A percentile compares a stretch with the other conserved stretches of the same genome.
phyloP scores from a whole-genome alignment of 2,113 vertebrate species.

The Aix galericulata region DNA sequence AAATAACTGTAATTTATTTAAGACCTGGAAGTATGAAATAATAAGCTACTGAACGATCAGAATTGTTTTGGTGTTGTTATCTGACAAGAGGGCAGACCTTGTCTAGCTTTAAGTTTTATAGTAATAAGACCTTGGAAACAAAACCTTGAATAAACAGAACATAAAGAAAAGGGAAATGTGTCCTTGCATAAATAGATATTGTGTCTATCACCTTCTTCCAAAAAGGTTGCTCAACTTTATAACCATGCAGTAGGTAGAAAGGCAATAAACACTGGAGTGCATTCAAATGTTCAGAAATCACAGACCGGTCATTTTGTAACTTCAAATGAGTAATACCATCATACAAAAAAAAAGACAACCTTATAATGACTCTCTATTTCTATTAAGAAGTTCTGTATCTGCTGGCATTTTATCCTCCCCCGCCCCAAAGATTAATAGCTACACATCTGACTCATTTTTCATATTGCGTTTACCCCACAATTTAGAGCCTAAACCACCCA shows the following conservation, averaged over 20 bases:
- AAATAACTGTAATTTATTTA: constrained; percentile 81
- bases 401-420: constrained; percentile 64
- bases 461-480: constrained; percentile 62
- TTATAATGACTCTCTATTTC: constrained; percentile 48
- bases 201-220: constrained; percentile 83
- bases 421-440: constrained; percentile 66
- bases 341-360: constrained; percentile 29
- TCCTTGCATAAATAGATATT: constrained; percentile 86
- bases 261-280: constrained; percentile 61
- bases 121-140: constrained; percentile 84
- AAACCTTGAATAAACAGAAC: constrained; percentile 83
- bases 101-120: constrained; percentile 82
- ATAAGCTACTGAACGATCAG: constrained; percentile 77
- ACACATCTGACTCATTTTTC: constrained; percentile 59
- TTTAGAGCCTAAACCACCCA: constrained; percentile 38
- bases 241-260: constrained; percentile 74
- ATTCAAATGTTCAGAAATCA: constrained; percentile 58
- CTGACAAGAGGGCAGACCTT: constrained; percentile 81
- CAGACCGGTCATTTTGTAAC: constrained; percentile 53
- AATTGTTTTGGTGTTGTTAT: constrained; percentile 82
- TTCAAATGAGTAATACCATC: constrained; percentile 45
- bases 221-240: constrained; percentile 77
- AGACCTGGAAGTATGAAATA: constrained; percentile 79
- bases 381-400: constrained; percentile 59
- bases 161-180: constrained; percentile 82